Evolutionary conservation across 2,888 invertebrate species (phyloP), one percentile per base, ranked within the genome.

Genomic region (Coremacera marginata): DNA sequence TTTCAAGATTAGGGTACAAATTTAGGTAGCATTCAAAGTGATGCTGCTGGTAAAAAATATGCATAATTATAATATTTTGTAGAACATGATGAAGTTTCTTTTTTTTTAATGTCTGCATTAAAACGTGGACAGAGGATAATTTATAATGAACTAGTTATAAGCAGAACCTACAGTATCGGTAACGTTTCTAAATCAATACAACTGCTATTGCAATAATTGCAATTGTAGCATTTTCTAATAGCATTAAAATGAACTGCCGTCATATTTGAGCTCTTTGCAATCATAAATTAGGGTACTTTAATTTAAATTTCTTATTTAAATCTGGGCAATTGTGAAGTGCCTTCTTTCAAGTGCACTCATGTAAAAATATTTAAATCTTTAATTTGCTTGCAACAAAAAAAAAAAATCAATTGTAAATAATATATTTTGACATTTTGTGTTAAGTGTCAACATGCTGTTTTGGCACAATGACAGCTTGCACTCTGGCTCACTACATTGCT

Each of bases 371-470:
- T 67, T 74, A 52, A 67, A 44, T 67, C 34, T 65, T 51, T 14
- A 37, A 34, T 72, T 72, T 72, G 72, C 52, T 62, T 44, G n/a
- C 44, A 51, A 34, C 3, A 31, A n/a, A n/a, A 14, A 14, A 44
- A 44, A 44, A 37, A 34, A 14, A 22, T 25, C 68, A 27, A 68
- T 49, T 27, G 27, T 27, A 16, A 8, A 51, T 27, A 34, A 14
- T 19, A 27, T 27, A 63, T 27, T 57, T 74, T 67, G 67, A 74
- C 74, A 74, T 74, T 68, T 67, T 72, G 60, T 16, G 51, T 62
- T 55, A 74, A 74, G 74, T 74, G 74, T 74, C 74, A 74, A 74
- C 74, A 74, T 51, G 74, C 74, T 74, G 74, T 67, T 62, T 37
- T 9, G 27, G 63, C 55, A n/a, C 63, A 31, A 31, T 27, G 34